These are phyloP conservation scores for Threskiornis aethiopicus DNA, from an alignment of 2,797 vertebrate genomes.

Conservation along the genomic window DNA sequence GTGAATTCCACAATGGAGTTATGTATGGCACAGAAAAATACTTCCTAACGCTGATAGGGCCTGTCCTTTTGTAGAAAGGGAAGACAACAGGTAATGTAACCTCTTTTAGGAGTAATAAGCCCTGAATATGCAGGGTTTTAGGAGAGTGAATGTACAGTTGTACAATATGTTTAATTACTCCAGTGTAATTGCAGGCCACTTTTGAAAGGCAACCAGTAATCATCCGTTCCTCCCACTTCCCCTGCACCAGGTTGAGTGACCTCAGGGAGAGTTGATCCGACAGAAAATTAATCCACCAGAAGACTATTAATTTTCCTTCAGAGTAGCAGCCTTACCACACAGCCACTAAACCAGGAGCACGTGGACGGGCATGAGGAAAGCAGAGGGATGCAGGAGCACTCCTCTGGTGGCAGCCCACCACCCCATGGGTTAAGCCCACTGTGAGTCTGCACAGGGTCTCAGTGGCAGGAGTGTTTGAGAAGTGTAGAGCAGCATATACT, in stretches of 20 bases:
- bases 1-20: neutral
- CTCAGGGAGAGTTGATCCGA: neutral
- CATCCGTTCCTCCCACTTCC: neutral
- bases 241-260: neutral
- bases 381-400: neutral
- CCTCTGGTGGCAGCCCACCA: neutral
- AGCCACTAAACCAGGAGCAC: neutral
- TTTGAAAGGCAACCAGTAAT: neutral
- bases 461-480: neutral
- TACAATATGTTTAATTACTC: neutral
- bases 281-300: neutral
- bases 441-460: neutral
- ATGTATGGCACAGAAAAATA: neutral
- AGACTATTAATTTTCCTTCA: neutral
- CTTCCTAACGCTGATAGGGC: neutral
- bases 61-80: neutral
- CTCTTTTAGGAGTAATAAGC: neutral
- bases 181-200: neutral
- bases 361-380: neutral
- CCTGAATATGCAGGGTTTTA: neutral
- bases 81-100: neutral
- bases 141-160: neutral
- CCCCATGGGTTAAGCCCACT: neutral
- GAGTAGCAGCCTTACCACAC: neutral
- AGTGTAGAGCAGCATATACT: neutral